Evolutionary conservation across 2,113 vertebrate species (phyloP).

Genomic region (Narcine bancroftii): DNA sequence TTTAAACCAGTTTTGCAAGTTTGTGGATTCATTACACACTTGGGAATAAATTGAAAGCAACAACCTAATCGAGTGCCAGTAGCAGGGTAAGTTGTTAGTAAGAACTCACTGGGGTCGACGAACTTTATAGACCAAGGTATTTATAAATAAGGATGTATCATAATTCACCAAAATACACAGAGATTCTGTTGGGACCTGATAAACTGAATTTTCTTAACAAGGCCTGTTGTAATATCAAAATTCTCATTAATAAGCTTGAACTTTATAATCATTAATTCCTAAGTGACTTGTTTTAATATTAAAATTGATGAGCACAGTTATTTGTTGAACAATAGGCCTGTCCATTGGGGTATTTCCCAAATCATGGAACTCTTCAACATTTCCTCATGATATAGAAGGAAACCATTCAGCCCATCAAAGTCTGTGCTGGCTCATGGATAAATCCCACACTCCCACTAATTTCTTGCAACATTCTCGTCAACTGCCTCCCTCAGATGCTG

Average conservation of each 20-base stretch:
- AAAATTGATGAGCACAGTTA: constrained; percentile 13
- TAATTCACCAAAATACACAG: constrained; percentile 4
- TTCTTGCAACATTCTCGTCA: too few species aligned
- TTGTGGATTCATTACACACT: background rate
- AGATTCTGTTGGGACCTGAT: constrained; percentile 16
- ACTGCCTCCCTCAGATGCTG: too few species aligned
- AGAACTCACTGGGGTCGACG: constrained; percentile 2
- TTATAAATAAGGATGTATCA: constrained; percentile 15
- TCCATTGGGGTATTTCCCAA: background rate
- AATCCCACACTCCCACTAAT: background rate
- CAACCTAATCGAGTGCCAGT: background rate
- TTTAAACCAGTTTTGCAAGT: constrained; percentile 19
- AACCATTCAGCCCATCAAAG: too few species aligned
- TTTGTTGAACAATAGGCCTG: background rate
- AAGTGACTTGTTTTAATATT: constrained; percentile 26
- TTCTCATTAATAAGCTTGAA: constrained; percentile 30
- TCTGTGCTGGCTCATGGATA: background rate
- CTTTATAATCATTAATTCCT: constrained; percentile 33
- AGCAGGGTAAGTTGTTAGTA: background rate
- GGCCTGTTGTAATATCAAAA: background rate
- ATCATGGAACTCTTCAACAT: background rate
- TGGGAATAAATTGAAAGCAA: background rate
- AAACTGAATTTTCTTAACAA: constrained; percentile 33
- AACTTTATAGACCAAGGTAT: constrained; percentile 13
- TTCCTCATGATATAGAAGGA: background rate